Evolutionary conservation across 1,140 invertebrate genomes (phyloP), one percentile per base, ranked within the genome.

Genomic region (Trachymyrmex septentrionalis): DNA sequence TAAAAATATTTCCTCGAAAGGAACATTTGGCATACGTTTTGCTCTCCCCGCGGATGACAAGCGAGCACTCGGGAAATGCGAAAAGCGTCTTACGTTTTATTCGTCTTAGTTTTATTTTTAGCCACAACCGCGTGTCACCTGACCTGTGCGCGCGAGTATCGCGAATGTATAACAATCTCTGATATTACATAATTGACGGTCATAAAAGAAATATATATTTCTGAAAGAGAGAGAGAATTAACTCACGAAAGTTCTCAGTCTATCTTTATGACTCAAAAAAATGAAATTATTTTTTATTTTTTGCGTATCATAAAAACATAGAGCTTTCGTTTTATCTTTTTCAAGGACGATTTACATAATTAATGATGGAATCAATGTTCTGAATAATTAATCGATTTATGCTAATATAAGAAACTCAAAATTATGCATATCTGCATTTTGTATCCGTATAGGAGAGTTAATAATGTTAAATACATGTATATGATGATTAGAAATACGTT

Each of bases 41-140:
- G 59, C 21, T 16, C 53, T 50, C 5, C 53, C 10, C 57, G 9
- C 9, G 12, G 38, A 44, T 44, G 38, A 38, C 7, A 38, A 44
- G 38, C 38, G 38, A 44, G 9, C 2, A 10, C 10, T 44, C 10
- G 21, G 12, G 27, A 55, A 24, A 21, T 3, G 30, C 21, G 27
- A 53, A 53, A 50, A 59, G 12, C 5, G 2, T 21, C 7, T 0
- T 44, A 44, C 10, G 21, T 48, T 27, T 7, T 19, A 7, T 48
- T 24, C 53, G 53, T 50, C 64, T 30, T 34, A 16, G n/a, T 50
- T 67, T 73, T 87, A 87, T 87, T 87, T 87, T 87, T 87, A 87
- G 86, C 64, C 14, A 27, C 55, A 48, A 78, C 24, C 71, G 55
- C 57, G 71, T 53, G 69, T 84, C 86, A 87, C 61, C 77, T 84